These are phyloP conservation scores for Dreissena polymorpha DNA, from an alignment of 1,140 invertebrate species.

Conservation along the genomic window DNA sequence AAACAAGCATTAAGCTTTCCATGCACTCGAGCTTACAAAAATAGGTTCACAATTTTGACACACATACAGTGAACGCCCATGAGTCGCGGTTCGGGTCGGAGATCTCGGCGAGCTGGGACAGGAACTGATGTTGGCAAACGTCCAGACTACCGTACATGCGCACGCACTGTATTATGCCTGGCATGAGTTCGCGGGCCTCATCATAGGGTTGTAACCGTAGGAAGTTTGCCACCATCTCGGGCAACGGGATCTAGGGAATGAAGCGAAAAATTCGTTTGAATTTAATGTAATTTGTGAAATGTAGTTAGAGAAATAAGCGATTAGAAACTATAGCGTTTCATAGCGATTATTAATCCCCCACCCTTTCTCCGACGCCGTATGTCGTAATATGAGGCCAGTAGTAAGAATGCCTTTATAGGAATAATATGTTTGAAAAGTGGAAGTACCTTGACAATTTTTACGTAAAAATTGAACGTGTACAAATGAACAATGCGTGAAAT, in stretches of 20 bases:
- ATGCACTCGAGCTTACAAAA: no score
- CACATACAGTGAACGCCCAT: constrained; percentile 21
- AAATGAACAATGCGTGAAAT: no score
- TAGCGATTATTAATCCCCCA: background rate
- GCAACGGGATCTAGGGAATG: constrained; percentile 57
- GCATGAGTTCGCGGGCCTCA: constrained; percentile 84
- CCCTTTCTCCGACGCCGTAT: background rate
- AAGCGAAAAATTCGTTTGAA: background rate
- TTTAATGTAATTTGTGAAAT: background rate
- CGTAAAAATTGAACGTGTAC: no score
- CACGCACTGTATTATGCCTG: constrained; percentile 26
- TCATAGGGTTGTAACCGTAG: constrained; percentile 90
- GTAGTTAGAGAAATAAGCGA: background rate
- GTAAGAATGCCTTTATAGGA: no score
- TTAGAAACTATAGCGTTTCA: background rate
- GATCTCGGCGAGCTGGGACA: constrained; percentile 14
- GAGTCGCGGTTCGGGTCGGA: constrained; percentile 28
- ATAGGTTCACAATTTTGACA: no score
- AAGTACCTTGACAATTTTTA: no score
- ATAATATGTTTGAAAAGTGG: no score
- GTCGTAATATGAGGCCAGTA: no score
- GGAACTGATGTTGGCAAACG: constrained; percentile 34
- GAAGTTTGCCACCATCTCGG: constrained; percentile 93
- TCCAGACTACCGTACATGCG: constrained; percentile 37
- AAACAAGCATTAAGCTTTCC: no score